A percentile compares a stretch with the other conserved stretches of the same genome.
Conservation (phyloP, 1,140 invertebrate species). For the Galendromus occidentalis region DNA sequence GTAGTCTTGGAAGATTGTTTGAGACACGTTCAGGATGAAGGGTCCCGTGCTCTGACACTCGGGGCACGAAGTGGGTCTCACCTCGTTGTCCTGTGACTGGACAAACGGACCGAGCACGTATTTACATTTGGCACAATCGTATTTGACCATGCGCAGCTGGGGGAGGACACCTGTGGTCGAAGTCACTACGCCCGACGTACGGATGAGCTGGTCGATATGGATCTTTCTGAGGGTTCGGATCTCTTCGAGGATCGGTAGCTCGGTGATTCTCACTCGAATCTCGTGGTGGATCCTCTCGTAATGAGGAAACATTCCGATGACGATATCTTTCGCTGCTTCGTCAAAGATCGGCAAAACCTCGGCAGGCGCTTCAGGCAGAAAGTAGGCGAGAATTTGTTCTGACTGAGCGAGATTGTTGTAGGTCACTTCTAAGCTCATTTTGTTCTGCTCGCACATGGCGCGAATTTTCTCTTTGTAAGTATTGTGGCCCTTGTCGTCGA, state of each 20-base stretch:
- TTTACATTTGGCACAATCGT: constrained; percentile 89
- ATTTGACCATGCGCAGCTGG: constrained; percentile 84
- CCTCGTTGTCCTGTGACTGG: constrained; percentile 76
- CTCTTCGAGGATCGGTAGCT: constrained; percentile 87
- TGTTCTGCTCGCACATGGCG: constrained; percentile 70
- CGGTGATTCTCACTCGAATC: constrained; percentile 81
- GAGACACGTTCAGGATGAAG: constrained; percentile 48
- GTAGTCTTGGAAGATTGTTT: constrained; percentile 95
- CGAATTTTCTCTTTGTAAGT: constrained; percentile 81
- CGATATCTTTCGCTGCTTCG: constrained; percentile 80
- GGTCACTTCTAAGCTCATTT: constrained; percentile 71
- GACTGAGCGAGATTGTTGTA: constrained; percentile 71
- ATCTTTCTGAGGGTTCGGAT: constrained; percentile 69
- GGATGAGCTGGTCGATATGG: constrained; percentile 77
- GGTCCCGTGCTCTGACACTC: constrained; percentile 93
- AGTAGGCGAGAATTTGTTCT: constrained; percentile 84
- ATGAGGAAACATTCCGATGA: constrained; percentile 80
- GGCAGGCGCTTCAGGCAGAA: constrained; percentile 84
- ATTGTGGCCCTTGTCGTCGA: constrained; percentile 63
- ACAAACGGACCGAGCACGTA: constrained; percentile 87
- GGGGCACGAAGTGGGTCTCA: constrained; percentile 85
- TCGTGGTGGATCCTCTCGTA: constrained; percentile 82
- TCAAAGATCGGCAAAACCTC: constrained; percentile 92
- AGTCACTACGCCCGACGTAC: constrained; percentile 86
- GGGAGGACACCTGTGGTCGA: constrained; percentile 85